A percentile compares a stretch with the other conserved stretches of the same genome.
These are phyloP conservation scores for Aphidius colemani DNA, from an alignment of 2,888 invertebrate species.

Conservation along the genomic window DNA sequence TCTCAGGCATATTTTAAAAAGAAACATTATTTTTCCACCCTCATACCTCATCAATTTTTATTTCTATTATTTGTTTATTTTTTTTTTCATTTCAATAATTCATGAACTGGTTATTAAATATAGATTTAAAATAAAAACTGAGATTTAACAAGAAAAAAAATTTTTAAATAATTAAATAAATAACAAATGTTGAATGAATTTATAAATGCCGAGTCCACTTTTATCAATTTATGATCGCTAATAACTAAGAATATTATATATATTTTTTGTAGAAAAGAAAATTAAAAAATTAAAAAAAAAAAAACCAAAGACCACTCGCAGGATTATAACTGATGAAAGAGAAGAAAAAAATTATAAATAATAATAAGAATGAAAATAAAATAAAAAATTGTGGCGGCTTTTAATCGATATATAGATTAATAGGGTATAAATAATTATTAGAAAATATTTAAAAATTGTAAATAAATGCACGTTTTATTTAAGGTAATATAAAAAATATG, in stretches of 20 bases:
- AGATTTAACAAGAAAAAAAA: too few species aligned
- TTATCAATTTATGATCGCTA: too few species aligned
- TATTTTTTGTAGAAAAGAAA: conserved; percentile 25
- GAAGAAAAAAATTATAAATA: conserved; percentile 1
- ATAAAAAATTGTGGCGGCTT: conserved; percentile 23
- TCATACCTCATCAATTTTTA: too few species aligned
- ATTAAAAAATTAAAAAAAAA: conserved; percentile 29
- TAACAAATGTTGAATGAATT: conserved; percentile 15
- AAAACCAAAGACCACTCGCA: conserved; percentile 56
- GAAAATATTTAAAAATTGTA: too few species aligned
- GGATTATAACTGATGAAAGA: conserved; percentile 27
- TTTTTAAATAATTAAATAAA: conserved; percentile 10
- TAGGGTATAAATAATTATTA: too few species aligned
- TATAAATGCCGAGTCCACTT: conserved; percentile 42
- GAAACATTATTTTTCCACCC: not conserved
- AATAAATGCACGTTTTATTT: too few species aligned
- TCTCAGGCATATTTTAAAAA: conserved; percentile 6
- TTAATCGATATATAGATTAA: conserved; percentile 20
- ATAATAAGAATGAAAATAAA: too few species aligned
- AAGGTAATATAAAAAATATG: too few species aligned
- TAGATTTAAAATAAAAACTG: too few species aligned
- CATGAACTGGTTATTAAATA: too few species aligned
- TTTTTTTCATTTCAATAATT: too few species aligned
- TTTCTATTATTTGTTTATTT: too few species aligned
- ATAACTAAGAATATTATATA: conserved; percentile 49